phyloP scores from a whole-genome alignment of 2,888 invertebrate genomes.

The Poecilobothrus nobilitatus region DNA sequence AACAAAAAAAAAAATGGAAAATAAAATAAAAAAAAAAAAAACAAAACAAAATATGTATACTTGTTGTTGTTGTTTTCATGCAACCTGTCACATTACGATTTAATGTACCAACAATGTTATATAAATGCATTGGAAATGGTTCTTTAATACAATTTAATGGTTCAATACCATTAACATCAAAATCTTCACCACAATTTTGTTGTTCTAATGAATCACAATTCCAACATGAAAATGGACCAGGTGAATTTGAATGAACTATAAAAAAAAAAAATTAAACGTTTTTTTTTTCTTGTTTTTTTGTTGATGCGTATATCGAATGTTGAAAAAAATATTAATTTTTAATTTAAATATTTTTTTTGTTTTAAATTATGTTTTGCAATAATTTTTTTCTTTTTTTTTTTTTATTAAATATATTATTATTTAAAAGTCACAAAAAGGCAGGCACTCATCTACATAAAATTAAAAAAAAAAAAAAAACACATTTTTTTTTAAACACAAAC shows the following conservation, averaged over 20 bases:
- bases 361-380: no score
- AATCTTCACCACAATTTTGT: background rate
- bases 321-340: no score
- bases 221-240: constrained; percentile 3
- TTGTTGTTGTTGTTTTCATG: background rate
- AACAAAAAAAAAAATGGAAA: background rate
- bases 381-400: no score
- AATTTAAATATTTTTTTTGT: no score
- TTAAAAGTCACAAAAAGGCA: no score
- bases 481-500: no score
- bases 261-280: background rate
- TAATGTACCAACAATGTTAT: background rate
- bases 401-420: no score
- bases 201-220: background rate
- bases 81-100: background rate
- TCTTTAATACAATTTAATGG: background rate
- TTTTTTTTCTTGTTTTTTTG: no score
- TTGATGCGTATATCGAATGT: no score
- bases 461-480: no score
- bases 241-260: background rate
- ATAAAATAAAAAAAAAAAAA: background rate
- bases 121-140: background rate
- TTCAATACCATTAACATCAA: background rate
- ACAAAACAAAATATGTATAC: background rate
- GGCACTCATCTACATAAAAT: no score